Percentiles rank a stretch among this genome's conserved stretches.
Conservation (phyloP, 2,113 vertebrate genomes). For the Puma concolor region DNA sequence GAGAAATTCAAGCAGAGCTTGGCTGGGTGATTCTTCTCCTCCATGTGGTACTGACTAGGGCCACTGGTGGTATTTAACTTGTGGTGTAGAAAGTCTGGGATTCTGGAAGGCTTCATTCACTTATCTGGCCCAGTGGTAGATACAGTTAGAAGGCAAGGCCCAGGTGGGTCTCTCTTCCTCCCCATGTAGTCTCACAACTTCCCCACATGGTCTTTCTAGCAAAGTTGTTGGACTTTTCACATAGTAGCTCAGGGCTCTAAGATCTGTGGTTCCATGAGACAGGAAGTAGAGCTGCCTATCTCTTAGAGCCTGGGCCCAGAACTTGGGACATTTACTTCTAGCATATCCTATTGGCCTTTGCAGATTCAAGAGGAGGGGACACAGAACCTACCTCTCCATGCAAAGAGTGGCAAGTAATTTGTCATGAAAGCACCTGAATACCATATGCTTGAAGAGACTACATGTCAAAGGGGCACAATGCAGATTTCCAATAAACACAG, state of each 20-base stretch:
- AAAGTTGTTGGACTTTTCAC: not conserved
- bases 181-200: not conserved
- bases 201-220: not conserved
- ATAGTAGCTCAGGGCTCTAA: not conserved
- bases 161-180: not conserved
- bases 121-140: not conserved
- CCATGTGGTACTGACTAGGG: not conserved
- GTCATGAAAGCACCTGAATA: not conserved
- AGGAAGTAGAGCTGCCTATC: not conserved
- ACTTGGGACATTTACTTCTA: constrained; percentile 7
- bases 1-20: not conserved
- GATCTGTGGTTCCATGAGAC: not conserved
- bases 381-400: not conserved
- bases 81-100: not conserved
- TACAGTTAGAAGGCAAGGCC: not conserved
- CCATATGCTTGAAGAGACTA: not conserved
- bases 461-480: not conserved
- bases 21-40: not conserved
- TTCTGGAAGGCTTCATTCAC: not conserved
- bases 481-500: not conserved
- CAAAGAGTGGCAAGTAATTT: not conserved
- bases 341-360: not conserved
- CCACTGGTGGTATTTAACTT: not conserved
- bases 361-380: not conserved
- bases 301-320: not conserved